Conservation (phyloP, 2,888 invertebrate genomes). For the Megastigmus dorsalis region DNA sequence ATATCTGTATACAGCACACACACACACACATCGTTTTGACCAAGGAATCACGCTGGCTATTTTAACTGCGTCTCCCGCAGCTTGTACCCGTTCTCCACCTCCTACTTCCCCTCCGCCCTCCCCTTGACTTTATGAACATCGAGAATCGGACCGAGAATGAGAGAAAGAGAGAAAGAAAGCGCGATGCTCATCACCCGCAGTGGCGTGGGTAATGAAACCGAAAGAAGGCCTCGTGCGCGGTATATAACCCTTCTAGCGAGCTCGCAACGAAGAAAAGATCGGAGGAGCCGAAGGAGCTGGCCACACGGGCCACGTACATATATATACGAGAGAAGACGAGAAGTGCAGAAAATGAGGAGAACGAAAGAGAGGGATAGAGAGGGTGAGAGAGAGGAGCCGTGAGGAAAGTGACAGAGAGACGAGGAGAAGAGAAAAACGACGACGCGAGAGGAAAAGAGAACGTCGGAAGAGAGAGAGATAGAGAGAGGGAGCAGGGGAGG, state of each 20-base stretch:
- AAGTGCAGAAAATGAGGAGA: conserved; percentile 46
- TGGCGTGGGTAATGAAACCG: conserved; percentile 45
- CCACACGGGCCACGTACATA: too few species aligned
- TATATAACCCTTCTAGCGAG: not conserved
- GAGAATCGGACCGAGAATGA: conserved; percentile 34
- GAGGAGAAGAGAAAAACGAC: conserved; percentile 43
- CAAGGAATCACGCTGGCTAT: conserved; percentile 27
- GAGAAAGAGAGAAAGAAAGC: conserved; percentile 24
- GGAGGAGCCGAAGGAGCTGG: conserved; percentile 29
- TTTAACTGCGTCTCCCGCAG: conserved; percentile 50
- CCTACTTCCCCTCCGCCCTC: conserved; percentile 2
- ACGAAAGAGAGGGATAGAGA: conserved; percentile 23
- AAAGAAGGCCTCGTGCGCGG: conserved; percentile 21
- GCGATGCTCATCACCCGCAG: conserved; percentile 21
- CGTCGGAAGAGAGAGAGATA: conserved; percentile 29
- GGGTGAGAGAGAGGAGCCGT: conserved; percentile 17
- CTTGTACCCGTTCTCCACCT: conserved; percentile 1
- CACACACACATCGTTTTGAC: conserved; percentile 23
- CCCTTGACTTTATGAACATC: conserved; percentile 36
- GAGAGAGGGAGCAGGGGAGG: conserved; percentile 33
- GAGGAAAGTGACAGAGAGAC: conserved; percentile 43
- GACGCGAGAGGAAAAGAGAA: conserved; percentile 13
- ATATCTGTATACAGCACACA: not conserved
- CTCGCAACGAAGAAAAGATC: not conserved
- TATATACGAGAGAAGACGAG: conserved; percentile 50